A percentile compares a stretch with the other conserved stretches of the same genome.
Conservation (phyloP, 2,888 invertebrate species). For the Dusona sp. region DNA sequence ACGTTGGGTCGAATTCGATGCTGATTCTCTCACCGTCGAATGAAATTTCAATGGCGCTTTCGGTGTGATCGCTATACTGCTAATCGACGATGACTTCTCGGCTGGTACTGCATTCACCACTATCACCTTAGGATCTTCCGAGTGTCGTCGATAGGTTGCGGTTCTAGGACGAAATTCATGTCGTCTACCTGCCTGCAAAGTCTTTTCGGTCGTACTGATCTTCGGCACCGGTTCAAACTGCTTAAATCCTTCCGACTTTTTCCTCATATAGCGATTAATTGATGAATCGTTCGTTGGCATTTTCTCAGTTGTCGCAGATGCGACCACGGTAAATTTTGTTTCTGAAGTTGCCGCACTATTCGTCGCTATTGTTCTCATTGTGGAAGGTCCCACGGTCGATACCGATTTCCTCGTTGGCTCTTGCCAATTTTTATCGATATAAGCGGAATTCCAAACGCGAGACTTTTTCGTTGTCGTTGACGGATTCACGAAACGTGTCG, state of each 20-base stretch:
- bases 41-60: constrained; percentile 73
- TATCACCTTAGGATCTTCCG: constrained; percentile 73
- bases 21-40: constrained; percentile 63
- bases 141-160: constrained; percentile 81
- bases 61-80: constrained; percentile 79
- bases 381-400: constrained; percentile 47
- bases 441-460: constrained; percentile 63
- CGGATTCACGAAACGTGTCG: constrained; percentile 19
- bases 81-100: constrained; percentile 49
- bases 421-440: constrained; percentile 69
- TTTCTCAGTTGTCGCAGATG: constrained; percentile 64
- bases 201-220: constrained; percentile 52
- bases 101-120: constrained; percentile 58
- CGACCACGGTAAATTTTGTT: constrained; percentile 34
- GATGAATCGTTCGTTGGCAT: constrained; percentile 42
- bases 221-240: constrained; percentile 50
- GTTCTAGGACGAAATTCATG: constrained; percentile 80
- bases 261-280: constrained; percentile 72
- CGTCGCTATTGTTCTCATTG: constrained; percentile 40
- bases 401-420: constrained; percentile 56
- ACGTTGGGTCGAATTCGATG: constrained; percentile 70
- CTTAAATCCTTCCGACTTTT: constrained; percentile 70
- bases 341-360: background rate
- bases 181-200: constrained; percentile 61
- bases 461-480: constrained; percentile 62